Conservation (phyloP, 2,888 invertebrate species). For the Dryobotodes eremita region DNA sequence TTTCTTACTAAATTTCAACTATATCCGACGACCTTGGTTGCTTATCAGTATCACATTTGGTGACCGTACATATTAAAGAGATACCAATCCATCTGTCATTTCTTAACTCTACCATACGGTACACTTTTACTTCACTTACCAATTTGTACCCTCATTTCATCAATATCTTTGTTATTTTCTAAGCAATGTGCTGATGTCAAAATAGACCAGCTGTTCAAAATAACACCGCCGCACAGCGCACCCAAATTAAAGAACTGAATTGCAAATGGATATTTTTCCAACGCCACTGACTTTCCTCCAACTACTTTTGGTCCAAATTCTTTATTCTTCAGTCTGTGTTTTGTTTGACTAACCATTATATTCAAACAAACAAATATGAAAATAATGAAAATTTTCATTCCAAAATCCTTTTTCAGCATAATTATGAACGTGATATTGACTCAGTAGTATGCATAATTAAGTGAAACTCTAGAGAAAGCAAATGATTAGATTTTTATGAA, state of each 20-base stretch:
- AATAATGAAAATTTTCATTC: conserved; percentile 16
- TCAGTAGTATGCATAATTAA: conserved; percentile 24
- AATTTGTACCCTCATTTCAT: conserved; percentile 76
- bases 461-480: conserved; percentile 12
- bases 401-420: conserved; percentile 4
- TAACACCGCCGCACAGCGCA: conserved; percentile 78
- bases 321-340: conserved; percentile 19
- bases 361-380: conserved; percentile 17
- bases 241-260: conserved; percentile 80
- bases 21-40: no score
- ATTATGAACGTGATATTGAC: conserved; percentile 5
- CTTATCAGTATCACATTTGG: no score
- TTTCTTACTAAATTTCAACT: no score
- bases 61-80: no score
- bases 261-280: conserved; percentile 76
- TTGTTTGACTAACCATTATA: conserved; percentile 16
- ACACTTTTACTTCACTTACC: conserved; percentile 71
- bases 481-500: conserved; percentile 53
- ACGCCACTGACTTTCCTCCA: conserved; percentile 72
- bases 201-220: conserved; percentile 79
- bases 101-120: background rate
- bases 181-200: conserved; percentile 84
- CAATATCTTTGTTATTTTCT: conserved; percentile 71
- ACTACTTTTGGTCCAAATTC: conserved; percentile 73
- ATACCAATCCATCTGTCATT: no score